These are phyloP conservation scores for Lycodopsis pacificus DNA, from an alignment of 2,797 vertebrate species.

Conservation along the genomic window DNA sequence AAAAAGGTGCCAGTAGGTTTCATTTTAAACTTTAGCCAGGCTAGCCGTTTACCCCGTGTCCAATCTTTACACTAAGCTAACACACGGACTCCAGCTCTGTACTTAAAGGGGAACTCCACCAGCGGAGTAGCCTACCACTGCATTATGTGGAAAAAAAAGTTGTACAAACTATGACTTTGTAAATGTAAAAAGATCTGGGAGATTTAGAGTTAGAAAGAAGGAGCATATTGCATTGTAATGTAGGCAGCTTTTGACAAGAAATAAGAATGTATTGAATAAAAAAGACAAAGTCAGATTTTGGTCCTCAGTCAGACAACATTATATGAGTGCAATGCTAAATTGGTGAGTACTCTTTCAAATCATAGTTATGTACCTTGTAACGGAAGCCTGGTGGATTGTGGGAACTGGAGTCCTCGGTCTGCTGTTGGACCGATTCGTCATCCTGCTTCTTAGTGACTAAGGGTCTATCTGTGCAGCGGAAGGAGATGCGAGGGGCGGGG, in stretches of 20 bases:
- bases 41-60: background rate
- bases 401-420: slow-evolving; percentile 30
- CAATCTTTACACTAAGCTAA: background rate
- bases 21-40: background rate
- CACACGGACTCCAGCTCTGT: background rate
- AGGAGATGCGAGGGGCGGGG: slow-evolving; percentile 72
- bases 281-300: too few species aligned
- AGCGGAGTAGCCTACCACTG: background rate
- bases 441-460: slow-evolving; percentile 7
- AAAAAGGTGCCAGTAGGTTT: background rate
- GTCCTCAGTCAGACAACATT: background rate
- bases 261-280: background rate
- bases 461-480: slow-evolving; percentile 33
- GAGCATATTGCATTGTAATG: background rate
- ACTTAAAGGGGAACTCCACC: background rate
- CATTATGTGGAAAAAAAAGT: background rate
- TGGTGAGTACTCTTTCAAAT: background rate
- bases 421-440: slow-evolving; percentile 3
- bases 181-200: too few species aligned
- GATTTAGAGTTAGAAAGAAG: background rate
- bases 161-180: background rate
- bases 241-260: background rate
- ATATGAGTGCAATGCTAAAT: background rate
- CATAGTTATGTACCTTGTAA: slow-evolving; percentile 72
- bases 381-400: slow-evolving; percentile 74